These are phyloP conservation scores for Grus americana DNA, from an alignment of 2,113 vertebrate species.

Conservation along the genomic window DNA sequence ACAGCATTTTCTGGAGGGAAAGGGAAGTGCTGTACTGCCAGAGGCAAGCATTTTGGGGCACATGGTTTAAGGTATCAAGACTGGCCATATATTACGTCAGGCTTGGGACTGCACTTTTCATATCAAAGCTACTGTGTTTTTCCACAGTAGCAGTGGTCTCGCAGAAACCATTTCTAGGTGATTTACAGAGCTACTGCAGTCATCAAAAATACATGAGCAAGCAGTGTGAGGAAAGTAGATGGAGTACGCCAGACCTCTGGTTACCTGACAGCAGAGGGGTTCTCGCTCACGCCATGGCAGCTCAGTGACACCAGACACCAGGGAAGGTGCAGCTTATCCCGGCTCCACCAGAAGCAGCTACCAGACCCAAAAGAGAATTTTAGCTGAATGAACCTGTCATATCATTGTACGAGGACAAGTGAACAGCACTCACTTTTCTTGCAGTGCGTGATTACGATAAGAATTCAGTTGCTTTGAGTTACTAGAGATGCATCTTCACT, in stretches of 20 bases:
- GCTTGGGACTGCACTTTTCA: not conserved
- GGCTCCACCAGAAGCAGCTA: not conserved
- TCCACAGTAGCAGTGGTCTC: not conserved
- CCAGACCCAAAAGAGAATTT: not conserved
- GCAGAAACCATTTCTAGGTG: not conserved
- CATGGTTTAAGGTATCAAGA: not conserved
- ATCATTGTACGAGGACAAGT: not conserved
- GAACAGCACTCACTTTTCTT: not conserved
- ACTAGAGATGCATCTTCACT: not conserved
- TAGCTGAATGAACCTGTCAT: not conserved
- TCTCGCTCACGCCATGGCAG: not conserved
- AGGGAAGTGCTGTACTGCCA: not conserved
- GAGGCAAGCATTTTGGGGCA: not conserved
- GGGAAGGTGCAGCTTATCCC: not conserved
- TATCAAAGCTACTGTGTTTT: not conserved
- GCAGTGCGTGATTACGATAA: not conserved
- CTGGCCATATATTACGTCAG: not conserved
- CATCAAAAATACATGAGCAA: slow-evolving; percentile 20
- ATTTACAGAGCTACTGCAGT: slow-evolving; percentile 14
- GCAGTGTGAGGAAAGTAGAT: not conserved
- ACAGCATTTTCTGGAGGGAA: not conserved
- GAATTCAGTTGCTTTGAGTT: not conserved
- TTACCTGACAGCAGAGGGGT: not conserved
- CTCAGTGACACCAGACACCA: not conserved
- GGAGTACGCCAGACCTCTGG: not conserved